Conservation (phyloP, 2,888 invertebrate species). For the Apocheima hispidaria region DNA sequence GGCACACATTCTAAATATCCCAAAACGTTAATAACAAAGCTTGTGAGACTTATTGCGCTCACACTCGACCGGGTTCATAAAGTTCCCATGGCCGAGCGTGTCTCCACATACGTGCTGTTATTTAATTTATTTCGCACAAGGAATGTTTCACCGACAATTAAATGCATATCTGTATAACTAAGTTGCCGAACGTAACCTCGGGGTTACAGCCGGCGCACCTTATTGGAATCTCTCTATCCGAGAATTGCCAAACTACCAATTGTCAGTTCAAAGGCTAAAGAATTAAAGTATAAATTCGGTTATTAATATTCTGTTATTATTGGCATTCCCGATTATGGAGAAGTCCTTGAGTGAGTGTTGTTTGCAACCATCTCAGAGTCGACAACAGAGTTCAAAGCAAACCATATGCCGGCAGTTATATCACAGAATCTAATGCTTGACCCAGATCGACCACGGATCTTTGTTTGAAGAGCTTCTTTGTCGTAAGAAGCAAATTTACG, state of each 20-base stretch:
- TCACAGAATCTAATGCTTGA: conserved; percentile 22
- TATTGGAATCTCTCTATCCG: conserved; percentile 47
- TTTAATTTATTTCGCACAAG: conserved; percentile 51
- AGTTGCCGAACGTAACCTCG: conserved; percentile 56
- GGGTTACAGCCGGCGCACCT: conserved; percentile 61
- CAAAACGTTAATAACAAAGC: conserved; percentile 52
- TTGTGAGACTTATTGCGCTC: conserved; percentile 36
- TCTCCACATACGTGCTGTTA: conserved; percentile 33
- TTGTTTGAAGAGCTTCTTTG: conserved; percentile 40
- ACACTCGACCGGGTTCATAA: conserved; percentile 34
- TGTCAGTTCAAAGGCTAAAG: conserved; percentile 40
- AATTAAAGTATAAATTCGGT: conserved; percentile 47
- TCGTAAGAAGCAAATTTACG: conserved; percentile 7
- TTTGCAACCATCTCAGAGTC: conserved; percentile 32
- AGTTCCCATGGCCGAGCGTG: conserved; percentile 38
- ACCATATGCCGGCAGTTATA: conserved; percentile 19
- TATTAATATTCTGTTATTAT: conserved; percentile 39
- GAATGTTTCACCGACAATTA: conserved; percentile 45
- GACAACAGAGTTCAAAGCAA: conserved; percentile 27
- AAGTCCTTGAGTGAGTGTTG: conserved; percentile 52
- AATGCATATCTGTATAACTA: conserved; percentile 53
- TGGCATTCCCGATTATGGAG: conserved; percentile 49
- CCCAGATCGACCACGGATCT: conserved; percentile 48
- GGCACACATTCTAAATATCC: conserved; percentile 43
- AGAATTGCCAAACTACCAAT: conserved; percentile 35